Percentiles rank a stretch among this genome's conserved stretches.
Conservation (phyloP, 1,140 invertebrate genomes). For the Brachionus calyciflorus region DNA sequence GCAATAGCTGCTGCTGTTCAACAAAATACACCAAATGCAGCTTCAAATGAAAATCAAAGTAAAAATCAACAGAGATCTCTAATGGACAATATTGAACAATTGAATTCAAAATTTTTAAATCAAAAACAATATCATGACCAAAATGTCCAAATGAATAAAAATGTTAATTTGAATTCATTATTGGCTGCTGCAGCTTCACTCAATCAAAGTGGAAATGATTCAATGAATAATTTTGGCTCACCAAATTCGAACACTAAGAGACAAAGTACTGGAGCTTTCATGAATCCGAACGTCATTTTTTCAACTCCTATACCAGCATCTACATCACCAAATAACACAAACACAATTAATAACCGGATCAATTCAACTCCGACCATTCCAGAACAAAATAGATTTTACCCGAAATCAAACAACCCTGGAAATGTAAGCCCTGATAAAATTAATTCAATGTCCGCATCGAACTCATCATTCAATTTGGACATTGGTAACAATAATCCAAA, state of each 20-base stretch:
- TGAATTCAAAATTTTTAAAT: slow-evolving; percentile 28
- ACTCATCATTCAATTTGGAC: slow-evolving; percentile 19
- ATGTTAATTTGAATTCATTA: slow-evolving; percentile 8
- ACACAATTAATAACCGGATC: neutral
- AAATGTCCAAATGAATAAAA: neutral
- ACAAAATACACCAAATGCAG: neutral
- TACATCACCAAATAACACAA: slow-evolving; percentile 1
- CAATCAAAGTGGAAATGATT: neutral
- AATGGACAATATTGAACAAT: slow-evolving; percentile 40
- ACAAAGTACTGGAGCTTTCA: slow-evolving; percentile 8
- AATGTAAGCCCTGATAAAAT: slow-evolving; percentile 25
- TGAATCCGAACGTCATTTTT: slow-evolving; percentile 26
- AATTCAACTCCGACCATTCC: neutral
- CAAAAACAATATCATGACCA: slow-evolving; percentile 1
- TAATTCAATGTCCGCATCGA: slow-evolving; percentile 21
- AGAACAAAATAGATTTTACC: slow-evolving; percentile 6
- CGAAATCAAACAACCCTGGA: neutral
- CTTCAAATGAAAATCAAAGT: neutral
- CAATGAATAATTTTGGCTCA: neutral
- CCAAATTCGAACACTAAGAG: neutral
- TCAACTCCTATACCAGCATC: slow-evolving; percentile 3
- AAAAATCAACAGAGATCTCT: neutral
- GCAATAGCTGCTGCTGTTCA: slow-evolving; percentile 1
- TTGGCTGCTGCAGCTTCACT: neutral
- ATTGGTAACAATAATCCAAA: slow-evolving; percentile 10